Conservation (phyloP, 2,797 vertebrate species). For the Phoeniculus purpureus region DNA sequence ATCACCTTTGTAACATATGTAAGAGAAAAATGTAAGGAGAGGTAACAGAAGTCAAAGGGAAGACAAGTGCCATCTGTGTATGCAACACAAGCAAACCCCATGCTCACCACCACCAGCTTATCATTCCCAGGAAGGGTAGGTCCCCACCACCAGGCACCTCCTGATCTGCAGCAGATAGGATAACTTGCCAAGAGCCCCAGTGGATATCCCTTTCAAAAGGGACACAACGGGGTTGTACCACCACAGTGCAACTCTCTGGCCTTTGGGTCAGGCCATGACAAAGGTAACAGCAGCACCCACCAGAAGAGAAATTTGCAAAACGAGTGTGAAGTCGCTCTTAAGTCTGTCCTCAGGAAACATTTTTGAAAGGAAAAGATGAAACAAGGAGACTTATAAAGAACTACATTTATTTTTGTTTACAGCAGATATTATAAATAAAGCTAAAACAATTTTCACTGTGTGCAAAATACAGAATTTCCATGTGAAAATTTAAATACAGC, state of each 20-base stretch:
- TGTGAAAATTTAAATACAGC: conserved; percentile 79
- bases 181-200: not conserved
- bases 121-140: not conserved
- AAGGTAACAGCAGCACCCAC: conserved; percentile 17
- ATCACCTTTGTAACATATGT: not conserved
- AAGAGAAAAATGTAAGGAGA: not conserved
- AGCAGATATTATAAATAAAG: conserved; percentile 89
- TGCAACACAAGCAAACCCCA: not conserved
- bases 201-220: not conserved
- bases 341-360: conserved; percentile 17
- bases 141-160: conserved; percentile 21
- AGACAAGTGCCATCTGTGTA: not conserved
- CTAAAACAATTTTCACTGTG: conserved; percentile 79
- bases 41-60: not conserved
- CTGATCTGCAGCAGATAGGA: not conserved
- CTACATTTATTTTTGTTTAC: conserved; percentile 93
- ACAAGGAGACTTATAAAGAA: conserved; percentile 83
- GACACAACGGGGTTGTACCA: not conserved
- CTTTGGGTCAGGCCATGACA: not conserved
- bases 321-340: not conserved
- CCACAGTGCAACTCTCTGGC: not conserved
- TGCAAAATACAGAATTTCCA: conserved; percentile 84
- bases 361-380: conserved; percentile 82
- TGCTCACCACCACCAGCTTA: not conserved
- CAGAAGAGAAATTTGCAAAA: conserved; percentile 26